Evolutionary conservation across 2,797 vertebrate genomes (phyloP).

Genomic region (Distichodus sexfasciatus): DNA sequence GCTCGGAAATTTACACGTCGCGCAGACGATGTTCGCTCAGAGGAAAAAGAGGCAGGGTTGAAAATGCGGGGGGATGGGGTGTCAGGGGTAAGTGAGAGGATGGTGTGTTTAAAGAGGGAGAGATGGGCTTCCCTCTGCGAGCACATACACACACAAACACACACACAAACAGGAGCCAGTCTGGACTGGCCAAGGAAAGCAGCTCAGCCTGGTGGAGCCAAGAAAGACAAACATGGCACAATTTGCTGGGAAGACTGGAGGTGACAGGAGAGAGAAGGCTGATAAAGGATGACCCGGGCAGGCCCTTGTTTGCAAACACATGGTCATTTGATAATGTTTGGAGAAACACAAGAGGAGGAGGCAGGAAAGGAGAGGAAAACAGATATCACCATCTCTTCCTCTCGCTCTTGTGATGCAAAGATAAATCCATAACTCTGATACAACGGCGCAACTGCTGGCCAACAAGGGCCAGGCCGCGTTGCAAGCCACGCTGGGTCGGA

Average conservation of each 20-base stretch:
- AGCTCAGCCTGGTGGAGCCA: conserved; percentile 43
- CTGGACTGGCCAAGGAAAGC: conserved; percentile 39
- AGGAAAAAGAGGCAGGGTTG: conserved; percentile 4
- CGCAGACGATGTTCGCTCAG: conserved; percentile 28
- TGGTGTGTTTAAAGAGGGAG: conserved; percentile 41
- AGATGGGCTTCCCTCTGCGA: conserved; percentile 34
- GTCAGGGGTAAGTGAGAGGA: conserved; percentile 22
- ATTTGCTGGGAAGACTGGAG: conserved; percentile 52
- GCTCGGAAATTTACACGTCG: conserved; percentile 42
- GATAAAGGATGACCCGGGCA: conserved; percentile 50
- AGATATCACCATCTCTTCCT: conserved; percentile 40
- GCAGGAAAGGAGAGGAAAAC: conserved; percentile 38
- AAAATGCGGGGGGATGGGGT: conserved; percentile 18
- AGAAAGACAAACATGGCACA: conserved; percentile 51
- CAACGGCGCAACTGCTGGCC: conserved; percentile 35
- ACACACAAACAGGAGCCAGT: conserved; percentile 32
- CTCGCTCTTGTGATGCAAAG: conserved; percentile 38
- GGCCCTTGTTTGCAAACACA: conserved; percentile 48
- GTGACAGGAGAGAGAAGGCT: conserved; percentile 44
- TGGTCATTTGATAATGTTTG: conserved; percentile 52
- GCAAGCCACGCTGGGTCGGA: conserved; percentile 13
- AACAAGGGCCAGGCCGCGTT: conserved; percentile 7
- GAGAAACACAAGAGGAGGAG: conserved; percentile 32
- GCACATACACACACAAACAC: conserved; percentile 37
- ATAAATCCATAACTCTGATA: conserved; percentile 46